Base-by-base conservation (phyloP, 2,888 invertebrate species). In the Ptychoptera contaminata region DNA sequence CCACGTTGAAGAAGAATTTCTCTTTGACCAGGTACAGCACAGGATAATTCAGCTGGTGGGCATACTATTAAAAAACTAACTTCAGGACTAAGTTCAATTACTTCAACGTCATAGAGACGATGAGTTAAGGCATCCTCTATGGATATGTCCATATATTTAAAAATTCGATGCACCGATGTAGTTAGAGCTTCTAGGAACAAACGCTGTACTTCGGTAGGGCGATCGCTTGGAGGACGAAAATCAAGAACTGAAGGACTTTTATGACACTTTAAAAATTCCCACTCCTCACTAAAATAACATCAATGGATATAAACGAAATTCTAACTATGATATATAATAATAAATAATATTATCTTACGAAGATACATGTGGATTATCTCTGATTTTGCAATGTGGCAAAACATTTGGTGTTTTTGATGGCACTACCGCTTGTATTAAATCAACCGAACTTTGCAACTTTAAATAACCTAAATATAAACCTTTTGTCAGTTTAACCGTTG, bases 391-490 rank as follows among this genome's bases (percentile, higher is more conserved):
- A 61, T 93, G 88, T 1, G 97, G 97, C 51, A 97, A 74, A 53
- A 94, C 87, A 62, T 94, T 97, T 5, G 97, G 97, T 2, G 87
- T 80, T 57, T 87, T 84, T 44, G 85, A 77, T 0, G 93, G 90
- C 16, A 94, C 94, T 39, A 97, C 82, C 9, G 97, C 82, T 56
- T 91, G 82, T 39, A 96, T 86, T 48, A 88, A 79, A 63, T 96
- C 96, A 45, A 97, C 90, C 2, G 94, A 93, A 53, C 91, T 91
- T 61, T 92, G 90, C 71, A 97, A 82, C 65, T 97, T 96, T 50
- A 98, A 70, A 67, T 96, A 98, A 35, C 94, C 91, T 52, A 98
- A 69, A 68, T 98, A 97, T 16, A 98, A 71, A 0, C 98, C 97
- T 30, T 82, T 78, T 2, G 81, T 74, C 41, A 97, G 67, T 54